Base-by-base conservation (phyloP, 2,888 invertebrate species). In the Punctoribates punctum region DNA sequence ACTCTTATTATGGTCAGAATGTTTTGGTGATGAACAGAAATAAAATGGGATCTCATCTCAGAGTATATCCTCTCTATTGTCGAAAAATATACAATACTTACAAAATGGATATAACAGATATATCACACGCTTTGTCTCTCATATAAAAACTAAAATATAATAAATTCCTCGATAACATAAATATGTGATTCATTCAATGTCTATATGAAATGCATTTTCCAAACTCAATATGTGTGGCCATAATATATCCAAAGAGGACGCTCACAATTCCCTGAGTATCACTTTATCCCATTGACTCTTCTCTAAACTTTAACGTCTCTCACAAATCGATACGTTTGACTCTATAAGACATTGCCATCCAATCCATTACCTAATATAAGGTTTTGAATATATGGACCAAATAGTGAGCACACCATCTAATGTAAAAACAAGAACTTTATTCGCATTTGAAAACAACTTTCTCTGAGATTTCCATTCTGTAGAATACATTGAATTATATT, bases 241-340 rank as follows among this genome's bases (percentile, higher is more conserved):
- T 73, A 73, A 73, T 73, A 73, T 73, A 46, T 73, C 73, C 73
- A 51, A 73, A 34, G 54, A 57, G 54, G 23, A 34, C 46, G 1
- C 54, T 73, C 51, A 51, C 51, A 29, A 73, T 73, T 73, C 73
- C 73, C 73, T 42, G 34, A 48, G 73, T 25, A 73, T 73, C 57
- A 73, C 73, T 73, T 73, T 73, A 73, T 73, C 48, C 51, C 73
- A 51, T 73, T 73, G 46, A 73, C 73, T 73, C 51, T 73, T 25
- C 51, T 48, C 73, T 73, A 48, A 51, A 73, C 51, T 73, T 73
- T 73, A 20, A 51, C 51, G 51, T 29, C n/a, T 42, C 34, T 23
- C 46, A 25, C 13, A 73, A 46, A 54, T 73, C 60, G 29, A 73
- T 73, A 38, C 29, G 17, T 54, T 25, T 73, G 57, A 73, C 57